Percentiles rank a stretch among this genome's conserved stretches.
Evolutionary conservation across 2,113 vertebrate species (phyloP).

Genomic region (Haliaeetus leucogaster): DNA sequence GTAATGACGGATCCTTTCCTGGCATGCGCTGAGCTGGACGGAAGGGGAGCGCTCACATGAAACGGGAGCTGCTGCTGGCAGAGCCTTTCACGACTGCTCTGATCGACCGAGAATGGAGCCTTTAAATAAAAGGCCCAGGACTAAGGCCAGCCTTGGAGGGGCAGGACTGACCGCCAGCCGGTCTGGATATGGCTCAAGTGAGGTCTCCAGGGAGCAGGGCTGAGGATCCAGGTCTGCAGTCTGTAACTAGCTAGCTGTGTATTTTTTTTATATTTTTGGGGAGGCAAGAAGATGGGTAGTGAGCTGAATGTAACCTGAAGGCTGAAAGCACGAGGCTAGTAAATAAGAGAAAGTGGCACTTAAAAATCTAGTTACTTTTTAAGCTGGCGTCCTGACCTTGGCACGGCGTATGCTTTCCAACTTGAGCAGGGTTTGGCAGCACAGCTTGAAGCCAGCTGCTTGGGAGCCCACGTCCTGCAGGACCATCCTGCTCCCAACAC

Average conservation of each 20-base stretch:
- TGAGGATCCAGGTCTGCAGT: neutral
- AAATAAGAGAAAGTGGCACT: neutral
- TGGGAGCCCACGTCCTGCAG: neutral
- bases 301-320: neutral
- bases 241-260: neutral
- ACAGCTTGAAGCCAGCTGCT: neutral
- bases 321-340: neutral
- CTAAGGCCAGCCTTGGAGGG: neutral
- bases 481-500: neutral
- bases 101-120: accelerated
- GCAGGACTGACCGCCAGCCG: accelerated
- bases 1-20: neutral
- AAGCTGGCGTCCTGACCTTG: neutral
- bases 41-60: neutral
- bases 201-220: neutral
- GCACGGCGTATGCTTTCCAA: neutral
- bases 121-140: neutral
- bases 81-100: neutral
- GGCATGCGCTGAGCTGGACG: neutral
- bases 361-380: neutral
- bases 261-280: too few relatives aligned
- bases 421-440: neutral
- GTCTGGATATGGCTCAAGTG: neutral
- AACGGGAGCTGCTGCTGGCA: neutral
- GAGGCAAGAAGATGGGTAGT: neutral